Evolutionary conservation across 2,888 invertebrate species (phyloP).

Genomic region (Epinotia bilunana): DNA sequence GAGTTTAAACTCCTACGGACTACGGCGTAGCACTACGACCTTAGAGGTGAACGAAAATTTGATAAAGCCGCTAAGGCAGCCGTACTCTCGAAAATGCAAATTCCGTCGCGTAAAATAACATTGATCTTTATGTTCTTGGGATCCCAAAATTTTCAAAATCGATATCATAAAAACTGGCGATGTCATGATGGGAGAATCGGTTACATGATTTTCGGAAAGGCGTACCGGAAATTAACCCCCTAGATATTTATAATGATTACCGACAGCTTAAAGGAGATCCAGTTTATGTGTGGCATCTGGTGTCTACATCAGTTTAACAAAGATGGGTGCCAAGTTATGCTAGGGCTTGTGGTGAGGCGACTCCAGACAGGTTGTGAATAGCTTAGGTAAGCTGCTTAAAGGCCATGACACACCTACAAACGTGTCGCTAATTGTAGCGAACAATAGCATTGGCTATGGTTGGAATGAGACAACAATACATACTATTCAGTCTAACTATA

Average conservation of each 20-base stretch:
- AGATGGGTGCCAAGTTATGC: not conserved
- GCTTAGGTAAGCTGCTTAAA: too few species aligned
- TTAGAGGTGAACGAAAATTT: not conserved
- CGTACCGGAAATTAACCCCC: conserved; percentile 14
- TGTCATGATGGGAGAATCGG: conserved; percentile 7
- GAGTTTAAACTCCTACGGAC: too few species aligned
- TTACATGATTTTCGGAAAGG: conserved; percentile 6
- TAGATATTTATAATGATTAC: not conserved
- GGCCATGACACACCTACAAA: too few species aligned
- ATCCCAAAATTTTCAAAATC: conserved; percentile 4
- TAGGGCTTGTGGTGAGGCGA: not conserved
- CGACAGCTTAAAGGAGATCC: not conserved
- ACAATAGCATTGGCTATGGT: too few species aligned
- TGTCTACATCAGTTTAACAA: not conserved
- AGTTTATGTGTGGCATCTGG: too few species aligned
- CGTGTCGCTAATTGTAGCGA: too few species aligned
- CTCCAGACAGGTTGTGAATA: too few species aligned
- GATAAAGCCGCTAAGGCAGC: not conserved
- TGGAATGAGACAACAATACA: too few species aligned
- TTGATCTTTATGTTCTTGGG: conserved; percentile 8
- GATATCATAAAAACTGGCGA: not conserved
- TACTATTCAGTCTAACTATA: too few species aligned
- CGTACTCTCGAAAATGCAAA: conserved; percentile 1
- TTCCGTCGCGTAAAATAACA: not conserved
- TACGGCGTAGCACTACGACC: not conserved